These are phyloP conservation scores for Gracilinanus agilis DNA, from an alignment of 2,113 vertebrate species.

Conservation along the genomic window DNA sequence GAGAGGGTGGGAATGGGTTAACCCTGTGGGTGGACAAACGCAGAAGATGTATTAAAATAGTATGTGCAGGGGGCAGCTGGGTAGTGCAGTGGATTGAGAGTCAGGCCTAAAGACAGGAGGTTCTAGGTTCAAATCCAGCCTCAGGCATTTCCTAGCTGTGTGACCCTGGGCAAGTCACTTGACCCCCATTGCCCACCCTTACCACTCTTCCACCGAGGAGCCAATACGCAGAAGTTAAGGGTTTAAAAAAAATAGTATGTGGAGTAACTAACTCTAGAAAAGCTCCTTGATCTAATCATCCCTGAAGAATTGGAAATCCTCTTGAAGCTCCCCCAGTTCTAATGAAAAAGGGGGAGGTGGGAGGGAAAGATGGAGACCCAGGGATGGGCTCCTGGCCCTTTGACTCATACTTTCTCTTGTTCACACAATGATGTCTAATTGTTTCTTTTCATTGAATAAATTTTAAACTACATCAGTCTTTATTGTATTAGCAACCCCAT, in stretches of 20 bases:
- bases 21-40: background rate
- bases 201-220: no score
- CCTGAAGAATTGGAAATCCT: background rate
- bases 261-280: background rate
- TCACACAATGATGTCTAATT: background rate
- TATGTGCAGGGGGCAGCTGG: no score
- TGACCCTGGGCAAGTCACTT: no score
- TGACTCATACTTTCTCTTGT: background rate
- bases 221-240: no score
- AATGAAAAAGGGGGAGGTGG: background rate
- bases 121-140: no score
- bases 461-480: constrained; percentile 12
- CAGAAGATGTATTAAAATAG: background rate
- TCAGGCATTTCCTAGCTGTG: no score
- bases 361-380: background rate
- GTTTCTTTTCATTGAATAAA: background rate
- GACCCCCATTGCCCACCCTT: no score
- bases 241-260: background rate
- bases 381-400: background rate
- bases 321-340: background rate
- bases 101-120: no score
- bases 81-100: no score
- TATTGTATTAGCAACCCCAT: constrained; percentile 9
- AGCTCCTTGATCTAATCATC: constrained; percentile 11
- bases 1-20: background rate